Conservation (phyloP, 2,888 invertebrate species). For the Epinotia ramella region DNA sequence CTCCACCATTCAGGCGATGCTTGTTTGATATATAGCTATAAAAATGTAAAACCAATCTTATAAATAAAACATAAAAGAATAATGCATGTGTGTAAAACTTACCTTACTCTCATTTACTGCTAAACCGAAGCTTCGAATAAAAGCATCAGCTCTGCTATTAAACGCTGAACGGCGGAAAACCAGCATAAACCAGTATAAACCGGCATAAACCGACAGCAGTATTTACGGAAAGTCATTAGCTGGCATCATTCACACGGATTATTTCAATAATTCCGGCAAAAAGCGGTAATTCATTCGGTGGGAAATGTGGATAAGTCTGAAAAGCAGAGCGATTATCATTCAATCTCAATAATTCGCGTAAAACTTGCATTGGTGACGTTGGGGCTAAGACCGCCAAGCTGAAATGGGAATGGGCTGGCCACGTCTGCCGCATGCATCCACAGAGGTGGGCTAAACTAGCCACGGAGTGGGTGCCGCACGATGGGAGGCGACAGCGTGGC, state of each 20-base stretch:
- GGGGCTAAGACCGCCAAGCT: no score
- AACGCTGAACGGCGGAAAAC: conserved; percentile 12
- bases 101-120: not conserved
- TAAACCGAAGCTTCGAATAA: not conserved
- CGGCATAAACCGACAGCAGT: conserved; percentile 45
- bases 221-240: conserved; percentile 65
- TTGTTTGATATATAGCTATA: not conserved
- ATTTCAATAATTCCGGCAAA: conserved; percentile 75
- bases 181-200: conserved; percentile 8
- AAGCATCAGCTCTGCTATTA: not conserved
- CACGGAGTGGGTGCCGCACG: no score
- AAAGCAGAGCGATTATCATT: conserved; percentile 34
- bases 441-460: no score
- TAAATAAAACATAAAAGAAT: not conserved
- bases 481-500: no score
- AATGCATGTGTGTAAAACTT: not conserved
- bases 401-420: no score
- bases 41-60: not conserved
- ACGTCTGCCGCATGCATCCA: no score
- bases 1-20: no score
- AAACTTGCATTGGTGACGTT: no score
- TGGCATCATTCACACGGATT: conserved; percentile 69
- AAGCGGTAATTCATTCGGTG: conserved; percentile 68
- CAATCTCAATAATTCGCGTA: no score
- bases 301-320: conserved; percentile 45